Conservation (phyloP, 2,888 invertebrate species). For the Cosmopolites sordidus region DNA sequence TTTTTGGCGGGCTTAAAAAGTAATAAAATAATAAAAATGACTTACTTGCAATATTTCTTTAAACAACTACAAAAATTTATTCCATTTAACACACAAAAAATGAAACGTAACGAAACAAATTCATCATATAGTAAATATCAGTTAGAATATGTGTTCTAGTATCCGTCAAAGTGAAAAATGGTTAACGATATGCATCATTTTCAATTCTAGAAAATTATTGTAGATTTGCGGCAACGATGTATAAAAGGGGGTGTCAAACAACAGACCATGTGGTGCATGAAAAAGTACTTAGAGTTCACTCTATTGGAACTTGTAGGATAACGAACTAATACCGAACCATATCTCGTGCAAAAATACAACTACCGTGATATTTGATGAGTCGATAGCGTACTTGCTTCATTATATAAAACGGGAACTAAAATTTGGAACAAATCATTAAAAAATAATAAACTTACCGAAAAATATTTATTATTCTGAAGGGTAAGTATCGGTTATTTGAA, state of each 20-base stretch:
- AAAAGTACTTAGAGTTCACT: slow-evolving; percentile 30
- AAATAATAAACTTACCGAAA: no score
- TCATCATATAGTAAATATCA: not conserved
- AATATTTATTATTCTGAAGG: no score
- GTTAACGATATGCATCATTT: not conserved
- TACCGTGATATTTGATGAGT: not conserved
- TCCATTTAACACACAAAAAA: not conserved
- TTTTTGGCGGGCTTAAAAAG: no score
- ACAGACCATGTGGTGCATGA: slow-evolving; percentile 35
- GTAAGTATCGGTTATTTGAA: no score
- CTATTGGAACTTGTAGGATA: slow-evolving; percentile 31
- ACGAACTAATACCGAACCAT: slow-evolving; percentile 1
- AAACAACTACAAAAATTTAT: not conserved
- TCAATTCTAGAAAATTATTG: slow-evolving; percentile 13
- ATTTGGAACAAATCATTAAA: no score
- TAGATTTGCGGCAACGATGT: slow-evolving; percentile 14
- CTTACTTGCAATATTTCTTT: not conserved
- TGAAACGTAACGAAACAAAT: not conserved
- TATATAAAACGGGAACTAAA: no score
- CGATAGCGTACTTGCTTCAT: no score
- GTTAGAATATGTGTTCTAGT: not conserved
- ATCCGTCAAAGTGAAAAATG: slow-evolving; percentile 5
- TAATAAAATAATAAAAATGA: not conserved
- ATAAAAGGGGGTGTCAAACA: slow-evolving; percentile 20
- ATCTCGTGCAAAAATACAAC: not conserved